Percentiles rank a stretch among this genome's conserved stretches.
These are phyloP conservation scores for Phoebastria nigripes DNA, from an alignment of 2,797 vertebrate species.

Conservation along the genomic window DNA sequence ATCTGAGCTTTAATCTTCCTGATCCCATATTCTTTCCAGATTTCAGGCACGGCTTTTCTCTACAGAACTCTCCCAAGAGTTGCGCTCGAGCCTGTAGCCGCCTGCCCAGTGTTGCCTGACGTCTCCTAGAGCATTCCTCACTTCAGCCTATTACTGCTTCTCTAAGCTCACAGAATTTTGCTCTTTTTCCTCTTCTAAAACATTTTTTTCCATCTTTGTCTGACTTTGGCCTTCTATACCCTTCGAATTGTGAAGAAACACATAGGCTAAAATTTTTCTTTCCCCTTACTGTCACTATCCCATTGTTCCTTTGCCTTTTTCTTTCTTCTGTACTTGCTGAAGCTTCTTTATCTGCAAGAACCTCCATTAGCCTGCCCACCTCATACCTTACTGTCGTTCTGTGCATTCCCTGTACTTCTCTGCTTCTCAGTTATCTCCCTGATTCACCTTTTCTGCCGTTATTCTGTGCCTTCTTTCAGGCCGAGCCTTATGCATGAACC, in stretches of 20 bases:
- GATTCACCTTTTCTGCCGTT: neutral
- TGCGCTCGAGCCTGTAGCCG: fast-evolving
- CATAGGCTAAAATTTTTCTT: neutral
- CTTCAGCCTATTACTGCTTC: neutral
- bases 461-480: neutral
- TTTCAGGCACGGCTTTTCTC: neutral
- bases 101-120: neutral
- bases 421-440: neutral
- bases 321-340: neutral
- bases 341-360: neutral
- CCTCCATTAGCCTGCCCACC: neutral
- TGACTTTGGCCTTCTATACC: neutral
- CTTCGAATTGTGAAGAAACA: neutral
- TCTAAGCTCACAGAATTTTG: neutral
- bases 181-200: neutral
- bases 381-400: neutral
- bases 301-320: neutral
- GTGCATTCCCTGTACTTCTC: neutral
- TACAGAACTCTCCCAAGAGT: neutral
- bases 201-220: neutral
- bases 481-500: neutral
- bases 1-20: neutral
- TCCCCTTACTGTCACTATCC: neutral
- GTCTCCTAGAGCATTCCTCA: neutral
- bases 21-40: neutral